These are phyloP conservation scores for Doryteuthis pealeii DNA, from an alignment of 1,140 invertebrate genomes.

Conservation along the genomic window DNA sequence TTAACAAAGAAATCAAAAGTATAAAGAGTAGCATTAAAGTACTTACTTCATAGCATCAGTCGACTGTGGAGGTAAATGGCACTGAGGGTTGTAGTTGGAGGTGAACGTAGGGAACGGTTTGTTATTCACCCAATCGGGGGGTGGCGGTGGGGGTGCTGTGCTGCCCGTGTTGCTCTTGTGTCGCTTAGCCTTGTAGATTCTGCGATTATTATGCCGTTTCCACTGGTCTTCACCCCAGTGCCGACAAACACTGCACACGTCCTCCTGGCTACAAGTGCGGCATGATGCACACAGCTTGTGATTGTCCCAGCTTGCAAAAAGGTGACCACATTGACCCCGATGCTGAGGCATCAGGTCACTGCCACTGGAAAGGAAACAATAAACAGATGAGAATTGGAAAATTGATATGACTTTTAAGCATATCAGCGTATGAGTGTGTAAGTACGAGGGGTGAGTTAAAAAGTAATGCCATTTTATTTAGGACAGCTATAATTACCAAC, in stretches of 20 bases:
- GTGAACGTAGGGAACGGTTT: background rate
- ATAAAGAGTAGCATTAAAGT: background rate
- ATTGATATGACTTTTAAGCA: too few species aligned
- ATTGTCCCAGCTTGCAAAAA: constrained; percentile 3
- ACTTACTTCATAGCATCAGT: background rate
- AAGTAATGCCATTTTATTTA: too few species aligned
- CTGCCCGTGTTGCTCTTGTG: too few species aligned
- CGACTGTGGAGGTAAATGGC: background rate
- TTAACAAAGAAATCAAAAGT: too few species aligned
- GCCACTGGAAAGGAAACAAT: background rate
- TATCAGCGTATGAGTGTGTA: too few species aligned
- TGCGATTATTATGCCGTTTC: constrained; percentile 2
- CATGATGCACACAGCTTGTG: background rate
- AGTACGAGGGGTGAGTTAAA: too few species aligned
- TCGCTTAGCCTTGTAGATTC: background rate
- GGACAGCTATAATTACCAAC: too few species aligned
- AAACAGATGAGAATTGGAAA: too few species aligned
- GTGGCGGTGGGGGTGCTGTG: background rate
- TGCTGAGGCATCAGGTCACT: constrained; percentile 3
- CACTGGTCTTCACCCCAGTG: background rate
- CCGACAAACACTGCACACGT: background rate
- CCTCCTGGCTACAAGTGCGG: background rate
- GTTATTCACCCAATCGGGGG: background rate
- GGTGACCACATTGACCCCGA: constrained; percentile 4
- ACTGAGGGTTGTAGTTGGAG: background rate